Conservation (phyloP, 1,140 invertebrate genomes). For the Bombus vancouverensis region DNA sequence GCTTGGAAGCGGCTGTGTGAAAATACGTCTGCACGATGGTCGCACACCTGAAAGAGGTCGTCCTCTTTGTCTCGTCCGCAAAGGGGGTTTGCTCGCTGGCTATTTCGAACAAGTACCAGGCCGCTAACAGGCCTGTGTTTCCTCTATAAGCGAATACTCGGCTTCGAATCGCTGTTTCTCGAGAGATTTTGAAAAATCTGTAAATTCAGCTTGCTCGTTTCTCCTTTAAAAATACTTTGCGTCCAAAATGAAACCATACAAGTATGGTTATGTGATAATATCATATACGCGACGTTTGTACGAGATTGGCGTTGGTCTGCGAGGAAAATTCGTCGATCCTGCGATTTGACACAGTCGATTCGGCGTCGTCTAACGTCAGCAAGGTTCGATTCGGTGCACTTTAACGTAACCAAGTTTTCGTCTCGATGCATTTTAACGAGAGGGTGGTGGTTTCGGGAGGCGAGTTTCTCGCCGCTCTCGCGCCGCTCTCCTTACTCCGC, state of each 20-base stretch:
- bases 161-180: background rate
- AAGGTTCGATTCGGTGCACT: constrained; percentile 22
- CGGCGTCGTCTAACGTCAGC: background rate
- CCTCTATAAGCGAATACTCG: background rate
- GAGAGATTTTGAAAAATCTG: background rate
- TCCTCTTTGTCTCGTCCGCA: background rate
- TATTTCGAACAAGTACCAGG: background rate
- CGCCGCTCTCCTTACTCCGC: no score
- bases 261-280: no score
- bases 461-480: background rate
- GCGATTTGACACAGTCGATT: constrained; percentile 7
- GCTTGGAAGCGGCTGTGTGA: background rate
- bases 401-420: background rate
- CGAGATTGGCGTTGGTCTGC: background rate
- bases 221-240: background rate
- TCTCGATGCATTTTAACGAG: constrained; percentile 18
- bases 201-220: no score
- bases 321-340: background rate
- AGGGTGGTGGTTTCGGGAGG: no score
- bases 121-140: background rate
- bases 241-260: no score
- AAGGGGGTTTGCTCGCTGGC: background rate
- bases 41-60: background rate
- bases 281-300: background rate
- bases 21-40: background rate